Conservation (phyloP, 2,113 vertebrate genomes). For the Psophia crepitans region DNA sequence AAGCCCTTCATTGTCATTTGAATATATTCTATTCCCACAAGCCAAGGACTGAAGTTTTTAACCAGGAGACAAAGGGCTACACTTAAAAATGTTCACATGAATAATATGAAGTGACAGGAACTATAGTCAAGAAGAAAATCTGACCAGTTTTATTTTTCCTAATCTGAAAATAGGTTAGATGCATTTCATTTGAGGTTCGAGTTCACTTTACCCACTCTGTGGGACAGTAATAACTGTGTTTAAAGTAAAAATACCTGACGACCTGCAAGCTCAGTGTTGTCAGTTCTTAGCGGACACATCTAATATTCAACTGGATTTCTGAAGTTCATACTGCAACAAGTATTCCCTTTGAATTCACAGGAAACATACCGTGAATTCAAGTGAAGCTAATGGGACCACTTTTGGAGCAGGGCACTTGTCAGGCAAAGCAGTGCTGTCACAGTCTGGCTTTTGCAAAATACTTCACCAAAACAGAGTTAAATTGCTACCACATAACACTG, state of each 20-base stretch:
- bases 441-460: neutral
- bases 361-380: neutral
- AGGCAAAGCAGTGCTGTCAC: neutral
- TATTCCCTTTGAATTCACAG: neutral
- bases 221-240: neutral
- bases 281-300: neutral
- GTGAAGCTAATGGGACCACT: neutral
- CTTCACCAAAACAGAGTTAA: neutral
- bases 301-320: neutral
- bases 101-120: neutral
- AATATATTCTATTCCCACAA: neutral
- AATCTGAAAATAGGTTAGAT: neutral
- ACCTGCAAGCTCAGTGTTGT: neutral
- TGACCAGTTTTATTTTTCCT: neutral
- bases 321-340: neutral
- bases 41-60: neutral
- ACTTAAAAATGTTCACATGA: neutral
- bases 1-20: neutral
- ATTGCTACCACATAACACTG: neutral
- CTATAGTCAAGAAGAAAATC: neutral
- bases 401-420: neutral
- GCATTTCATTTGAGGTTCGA: neutral
- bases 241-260: neutral
- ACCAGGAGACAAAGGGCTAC: neutral
- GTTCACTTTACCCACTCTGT: neutral